A percentile compares a stretch with the other conserved stretches of the same genome.
Conservation (phyloP, 2,113 vertebrate species). For the Clarias magur region DNA sequence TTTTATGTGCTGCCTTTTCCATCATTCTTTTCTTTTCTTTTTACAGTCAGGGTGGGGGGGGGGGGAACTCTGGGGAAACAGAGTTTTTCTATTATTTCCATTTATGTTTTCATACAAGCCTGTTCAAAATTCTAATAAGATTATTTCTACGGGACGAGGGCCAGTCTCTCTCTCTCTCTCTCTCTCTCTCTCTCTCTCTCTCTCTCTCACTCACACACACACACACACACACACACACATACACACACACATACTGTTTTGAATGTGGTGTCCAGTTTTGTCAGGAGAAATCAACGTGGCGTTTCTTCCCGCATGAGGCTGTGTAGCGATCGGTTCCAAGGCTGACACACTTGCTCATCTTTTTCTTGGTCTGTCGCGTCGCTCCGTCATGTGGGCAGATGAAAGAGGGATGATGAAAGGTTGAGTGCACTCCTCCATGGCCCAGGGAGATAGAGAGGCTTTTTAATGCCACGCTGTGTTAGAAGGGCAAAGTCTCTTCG, state of each 20-base stretch:
- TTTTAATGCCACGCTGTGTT: conserved; percentile 41
- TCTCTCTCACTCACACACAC: neutral
- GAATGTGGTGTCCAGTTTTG: neutral
- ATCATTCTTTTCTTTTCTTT: neutral
- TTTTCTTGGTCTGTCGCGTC: conserved; percentile 22
- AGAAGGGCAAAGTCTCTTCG: conserved; percentile 2
- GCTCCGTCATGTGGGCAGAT: conserved; percentile 44
- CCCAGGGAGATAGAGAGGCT: conserved; percentile 41
- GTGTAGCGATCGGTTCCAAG: conserved; percentile 22
- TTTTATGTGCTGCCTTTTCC: neutral
- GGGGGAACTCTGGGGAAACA: too few relatives aligned
- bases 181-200: neutral
- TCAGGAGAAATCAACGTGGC: neutral
- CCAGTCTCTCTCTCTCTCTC: neutral
- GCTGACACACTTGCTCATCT: conserved; percentile 19
- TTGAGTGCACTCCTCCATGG: conserved; percentile 43
- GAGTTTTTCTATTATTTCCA: neutral
- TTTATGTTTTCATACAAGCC: neutral
- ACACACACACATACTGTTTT: neutral
- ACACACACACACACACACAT: neutral
- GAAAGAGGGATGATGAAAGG: conserved; percentile 55
- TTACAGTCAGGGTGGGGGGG: neutral
- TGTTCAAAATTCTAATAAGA: neutral
- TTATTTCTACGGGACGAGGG: neutral
- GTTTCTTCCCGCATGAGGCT: neutral